Base-by-base conservation (phyloP, 2,888 invertebrate species). In the Coremacera marginata region DNA sequence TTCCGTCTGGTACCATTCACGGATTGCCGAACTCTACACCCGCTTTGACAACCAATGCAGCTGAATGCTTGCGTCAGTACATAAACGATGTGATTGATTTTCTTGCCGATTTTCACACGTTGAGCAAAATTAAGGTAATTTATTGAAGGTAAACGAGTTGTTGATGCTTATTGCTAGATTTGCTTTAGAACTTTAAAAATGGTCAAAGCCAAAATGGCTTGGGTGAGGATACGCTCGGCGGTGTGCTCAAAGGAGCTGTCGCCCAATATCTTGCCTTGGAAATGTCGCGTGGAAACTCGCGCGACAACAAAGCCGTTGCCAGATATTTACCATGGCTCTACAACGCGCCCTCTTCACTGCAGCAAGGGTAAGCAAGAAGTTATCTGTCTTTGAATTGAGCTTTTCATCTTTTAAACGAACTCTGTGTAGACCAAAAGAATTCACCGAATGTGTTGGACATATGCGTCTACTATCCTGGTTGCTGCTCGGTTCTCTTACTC, bases 401-500 rank as follows among this genome's bases (percentile, higher is more conserved):
- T 60, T 65, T 19, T 62, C 51, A 86, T 87, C 77, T 3, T 4
- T n/a, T 16, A 1, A 27, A 1, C 11, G 27, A 62, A 27, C 14
- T 37, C 63, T 55, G 31, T 63, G 5, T 84, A 96, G 98, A 7
- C 95, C 96, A 0, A 94, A 96, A 82, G 98, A 99, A 88, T 96
- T 98, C 86, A 92, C 94, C n/a, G 98, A 98, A 88, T 98, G 98
- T 88, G 95, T 98, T 80, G 93, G 95, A 0, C 98, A 98, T 87
- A 96, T 99, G 87, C 93, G 99, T 16, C 91, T 98, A 68, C 91
- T 99, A 75, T 98, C 98, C 0, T 99, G 99, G 99, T 90, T 99
- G 78, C 91, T 99, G 84, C 91, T 99, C 85, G 99, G 99, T 57
- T 96, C 98, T n/a, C 92, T 99, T 76, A 96, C 95, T 75, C 96